phyloP scores from a whole-genome alignment of 2,888 invertebrate genomes.

The Helobdella robusta region DNA sequence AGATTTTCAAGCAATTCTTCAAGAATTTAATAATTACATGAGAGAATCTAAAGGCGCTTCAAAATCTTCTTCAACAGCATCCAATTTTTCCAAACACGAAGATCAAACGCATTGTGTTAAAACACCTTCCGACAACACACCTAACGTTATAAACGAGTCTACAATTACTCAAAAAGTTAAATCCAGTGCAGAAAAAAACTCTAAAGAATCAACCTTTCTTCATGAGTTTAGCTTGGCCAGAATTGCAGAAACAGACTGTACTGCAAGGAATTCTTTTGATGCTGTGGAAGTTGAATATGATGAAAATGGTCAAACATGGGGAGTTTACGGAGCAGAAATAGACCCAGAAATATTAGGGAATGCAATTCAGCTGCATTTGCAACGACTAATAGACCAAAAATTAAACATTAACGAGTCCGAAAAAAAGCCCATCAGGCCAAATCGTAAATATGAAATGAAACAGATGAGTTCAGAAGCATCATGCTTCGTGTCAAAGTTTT shows the following conservation, averaged over 20 bases:
- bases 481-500: constrained; percentile 3
- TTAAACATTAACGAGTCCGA: constrained; percentile 6
- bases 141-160: not conserved
- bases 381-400: constrained; percentile 31
- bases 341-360: constrained; percentile 37
- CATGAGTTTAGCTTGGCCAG: constrained; percentile 6
- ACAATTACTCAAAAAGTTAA: not conserved
- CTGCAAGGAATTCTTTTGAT: constrained; percentile 4
- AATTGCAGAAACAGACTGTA: not conserved
- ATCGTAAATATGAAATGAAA: not conserved
- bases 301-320: constrained; percentile 39
- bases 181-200: not conserved
- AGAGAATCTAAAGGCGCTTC: constrained; percentile 14
- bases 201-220: no score
- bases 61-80: constrained; percentile 3
- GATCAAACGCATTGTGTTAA: not conserved
- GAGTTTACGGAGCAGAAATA: constrained; percentile 38
- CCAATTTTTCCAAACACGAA: constrained; percentile 11
- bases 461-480: not conserved
- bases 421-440: not conserved
- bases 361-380: constrained; percentile 37
- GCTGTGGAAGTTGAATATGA: constrained; percentile 36
- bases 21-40: constrained; percentile 12
- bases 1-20: constrained; percentile 34
- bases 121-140: not conserved